Evolutionary conservation across 2,888 invertebrate genomes (phyloP).

Genomic region (Aelia acuminata): DNA sequence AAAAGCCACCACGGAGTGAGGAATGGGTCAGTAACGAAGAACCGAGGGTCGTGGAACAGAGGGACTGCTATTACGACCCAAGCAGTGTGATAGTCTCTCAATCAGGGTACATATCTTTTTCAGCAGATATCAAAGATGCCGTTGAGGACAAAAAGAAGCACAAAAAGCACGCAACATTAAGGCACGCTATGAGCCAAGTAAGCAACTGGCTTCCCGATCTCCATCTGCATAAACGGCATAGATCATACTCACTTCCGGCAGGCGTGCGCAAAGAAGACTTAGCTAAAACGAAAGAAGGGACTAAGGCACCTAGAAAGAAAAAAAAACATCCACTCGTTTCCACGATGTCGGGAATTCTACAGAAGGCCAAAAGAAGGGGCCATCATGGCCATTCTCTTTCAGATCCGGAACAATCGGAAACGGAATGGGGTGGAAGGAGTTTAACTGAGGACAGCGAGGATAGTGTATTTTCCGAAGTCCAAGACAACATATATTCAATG

Average conservation of each 20-base stretch:
- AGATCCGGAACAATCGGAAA: constrained; percentile 80
- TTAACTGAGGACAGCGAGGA: constrained; percentile 78
- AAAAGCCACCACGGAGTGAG: constrained; percentile 62
- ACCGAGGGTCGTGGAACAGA: constrained; percentile 62
- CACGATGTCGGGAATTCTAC: constrained; percentile 87
- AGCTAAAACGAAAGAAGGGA: constrained; percentile 63
- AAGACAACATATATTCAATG: constrained; percentile 71
- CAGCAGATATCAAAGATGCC: constrained; percentile 77
- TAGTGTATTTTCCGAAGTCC: constrained; percentile 79
- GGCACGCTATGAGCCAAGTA: constrained; percentile 85
- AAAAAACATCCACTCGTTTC: constrained; percentile 86
- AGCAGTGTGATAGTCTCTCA: constrained; percentile 81
- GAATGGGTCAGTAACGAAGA: constrained; percentile 60
- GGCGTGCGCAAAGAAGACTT: constrained; percentile 70
- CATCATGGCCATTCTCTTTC: constrained; percentile 76
- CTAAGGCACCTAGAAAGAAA: constrained; percentile 72
- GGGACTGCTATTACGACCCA: constrained; percentile 71
- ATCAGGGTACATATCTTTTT: constrained; percentile 83
- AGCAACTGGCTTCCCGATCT: constrained; percentile 86
- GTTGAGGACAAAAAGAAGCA: constrained; percentile 75
- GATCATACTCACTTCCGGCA: constrained; percentile 86
- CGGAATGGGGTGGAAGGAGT: constrained; percentile 81
- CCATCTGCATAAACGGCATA: constrained; percentile 82
- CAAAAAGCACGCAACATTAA: constrained; percentile 79
- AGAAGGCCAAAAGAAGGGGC: constrained; percentile 84